Evolutionary conservation across 2,113 vertebrate species (phyloP).

Genomic region (Herpetotheres cachinnans): DNA sequence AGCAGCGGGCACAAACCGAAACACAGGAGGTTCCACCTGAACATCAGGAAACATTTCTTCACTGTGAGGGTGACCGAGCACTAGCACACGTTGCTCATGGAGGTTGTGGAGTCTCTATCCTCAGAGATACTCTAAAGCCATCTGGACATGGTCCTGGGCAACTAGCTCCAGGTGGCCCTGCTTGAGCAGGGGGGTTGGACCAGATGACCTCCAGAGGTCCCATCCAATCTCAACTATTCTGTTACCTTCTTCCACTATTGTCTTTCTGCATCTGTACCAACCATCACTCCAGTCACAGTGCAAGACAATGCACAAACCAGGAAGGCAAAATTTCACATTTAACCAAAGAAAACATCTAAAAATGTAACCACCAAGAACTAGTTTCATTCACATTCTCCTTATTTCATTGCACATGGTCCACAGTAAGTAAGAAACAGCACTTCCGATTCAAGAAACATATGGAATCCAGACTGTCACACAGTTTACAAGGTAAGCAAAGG

Average conservation of each 20-base stretch:
- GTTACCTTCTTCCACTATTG: background rate
- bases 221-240: background rate
- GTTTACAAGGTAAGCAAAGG: background rate
- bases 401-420: background rate
- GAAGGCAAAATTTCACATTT: background rate
- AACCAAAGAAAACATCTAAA: background rate
- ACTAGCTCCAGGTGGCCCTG: background rate
- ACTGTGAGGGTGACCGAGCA: background rate
- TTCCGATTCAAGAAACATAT: background rate
- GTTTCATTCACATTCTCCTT: background rate
- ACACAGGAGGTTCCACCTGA: background rate
- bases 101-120: background rate
- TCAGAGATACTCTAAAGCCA: background rate
- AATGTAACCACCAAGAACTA: background rate
- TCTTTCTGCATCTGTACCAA: background rate
- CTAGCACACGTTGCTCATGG: background rate
- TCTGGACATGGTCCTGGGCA: background rate
- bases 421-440: background rate
- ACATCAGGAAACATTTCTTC: background rate
- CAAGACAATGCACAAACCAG: background rate
- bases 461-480: background rate
- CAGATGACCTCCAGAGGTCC: background rate
- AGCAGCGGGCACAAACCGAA: background rate
- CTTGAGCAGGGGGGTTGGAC: background rate
- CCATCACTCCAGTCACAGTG: background rate